Conservation (phyloP, 2,113 vertebrate genomes). For the Danio rerio region DNA sequence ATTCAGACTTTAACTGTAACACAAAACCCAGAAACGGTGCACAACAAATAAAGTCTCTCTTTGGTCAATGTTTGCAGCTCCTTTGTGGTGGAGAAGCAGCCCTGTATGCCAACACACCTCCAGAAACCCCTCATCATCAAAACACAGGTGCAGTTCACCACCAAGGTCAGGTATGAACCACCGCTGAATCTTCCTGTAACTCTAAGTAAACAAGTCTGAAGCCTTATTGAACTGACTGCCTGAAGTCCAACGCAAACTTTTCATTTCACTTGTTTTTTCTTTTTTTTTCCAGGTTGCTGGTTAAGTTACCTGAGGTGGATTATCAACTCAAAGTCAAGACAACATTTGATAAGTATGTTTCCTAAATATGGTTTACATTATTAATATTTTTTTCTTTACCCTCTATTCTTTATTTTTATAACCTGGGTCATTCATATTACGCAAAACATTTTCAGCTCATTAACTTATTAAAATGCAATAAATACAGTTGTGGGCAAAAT, state of each 20-base stretch:
- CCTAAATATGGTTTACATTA: background rate
- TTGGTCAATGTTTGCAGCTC: conserved; percentile 77
- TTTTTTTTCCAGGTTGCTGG: conserved; percentile 84
- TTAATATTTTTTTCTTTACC: background rate
- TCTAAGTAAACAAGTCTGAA: conserved; percentile 2
- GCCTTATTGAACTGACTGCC: background rate
- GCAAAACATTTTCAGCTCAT: background rate
- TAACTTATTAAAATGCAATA: background rate
- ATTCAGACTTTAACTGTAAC: too few species aligned
- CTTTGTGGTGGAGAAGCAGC: conserved; percentile 95
- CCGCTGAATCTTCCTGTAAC: background rate
- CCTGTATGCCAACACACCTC: conserved; percentile 95
- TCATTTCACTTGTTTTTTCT: conserved; percentile 12
- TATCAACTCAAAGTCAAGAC: conserved; percentile 97
- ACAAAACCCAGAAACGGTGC: background rate
- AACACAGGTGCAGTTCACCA: conserved; percentile 94
- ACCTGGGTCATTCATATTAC: background rate
- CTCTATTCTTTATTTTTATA: background rate
- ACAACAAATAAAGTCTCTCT: background rate
- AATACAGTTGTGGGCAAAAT: too few species aligned
- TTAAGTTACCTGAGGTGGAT: conserved; percentile 94
- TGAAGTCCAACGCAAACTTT: background rate
- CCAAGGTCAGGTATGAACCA: conserved; percentile 89
- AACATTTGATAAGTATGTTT: conserved; percentile 94
- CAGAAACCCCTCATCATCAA: conserved; percentile 96